Percentiles rank a stretch among this genome's conserved stretches.
These are phyloP conservation scores for Enteromius viviparus DNA, from an alignment of 2,797 vertebrate genomes.

Conservation along the genomic window DNA sequence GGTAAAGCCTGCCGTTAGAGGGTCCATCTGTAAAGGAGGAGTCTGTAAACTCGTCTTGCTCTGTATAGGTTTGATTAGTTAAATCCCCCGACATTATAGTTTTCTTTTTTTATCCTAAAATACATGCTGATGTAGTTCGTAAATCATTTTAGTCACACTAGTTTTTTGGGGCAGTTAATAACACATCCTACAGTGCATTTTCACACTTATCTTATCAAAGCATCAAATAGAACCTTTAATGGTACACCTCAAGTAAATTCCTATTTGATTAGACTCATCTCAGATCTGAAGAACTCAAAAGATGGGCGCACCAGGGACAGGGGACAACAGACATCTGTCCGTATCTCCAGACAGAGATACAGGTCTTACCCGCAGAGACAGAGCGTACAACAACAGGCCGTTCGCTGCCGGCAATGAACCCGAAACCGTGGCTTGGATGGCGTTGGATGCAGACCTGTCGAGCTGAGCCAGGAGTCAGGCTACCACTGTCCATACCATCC, in stretches of 20 bases:
- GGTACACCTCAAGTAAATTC: neutral
- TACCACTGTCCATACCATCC: constrained; percentile 97
- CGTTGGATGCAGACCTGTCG: constrained; percentile 92
- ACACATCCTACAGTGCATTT: neutral
- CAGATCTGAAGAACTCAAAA: neutral
- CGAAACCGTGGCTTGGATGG: constrained; percentile 90
- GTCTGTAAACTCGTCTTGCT: constrained; percentile 30
- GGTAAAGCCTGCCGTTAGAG: constrained; percentile 93
- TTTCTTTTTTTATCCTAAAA: neutral
- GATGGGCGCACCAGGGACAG: constrained; percentile 51
- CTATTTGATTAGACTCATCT: neutral
- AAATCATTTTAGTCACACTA: constrained; percentile 8
- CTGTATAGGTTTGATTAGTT: neutral
- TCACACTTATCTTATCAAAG: neutral
- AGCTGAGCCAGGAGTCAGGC: constrained; percentile 89
- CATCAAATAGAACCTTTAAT: neutral
- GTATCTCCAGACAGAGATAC: constrained; percentile 49
- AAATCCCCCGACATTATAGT: constrained; percentile 9
- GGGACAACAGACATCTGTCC: constrained; percentile 45
- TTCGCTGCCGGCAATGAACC: constrained; percentile 95
- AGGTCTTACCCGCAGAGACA: constrained; percentile 88
- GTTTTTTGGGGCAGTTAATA: neutral
- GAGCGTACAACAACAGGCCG: constrained; percentile 93
- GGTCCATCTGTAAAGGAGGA: constrained; percentile 84
- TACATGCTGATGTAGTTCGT: neutral